Evolutionary conservation across 2,797 vertebrate species (phyloP).

Genomic region (Vultur gryphus): DNA sequence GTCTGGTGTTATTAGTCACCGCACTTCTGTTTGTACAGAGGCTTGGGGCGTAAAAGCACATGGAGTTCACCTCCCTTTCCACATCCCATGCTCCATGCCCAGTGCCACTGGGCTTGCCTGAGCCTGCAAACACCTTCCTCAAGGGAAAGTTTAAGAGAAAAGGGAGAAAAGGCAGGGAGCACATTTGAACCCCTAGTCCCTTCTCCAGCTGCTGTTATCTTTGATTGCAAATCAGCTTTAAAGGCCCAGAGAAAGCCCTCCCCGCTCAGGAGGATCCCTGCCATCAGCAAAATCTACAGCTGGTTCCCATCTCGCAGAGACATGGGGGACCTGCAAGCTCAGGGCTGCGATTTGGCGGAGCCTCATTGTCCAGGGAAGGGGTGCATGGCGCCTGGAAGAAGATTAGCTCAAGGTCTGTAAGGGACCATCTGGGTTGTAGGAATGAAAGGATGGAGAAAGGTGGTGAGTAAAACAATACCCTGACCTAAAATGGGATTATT

Average conservation of each 20-base stretch:
- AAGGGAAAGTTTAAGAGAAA: not conserved
- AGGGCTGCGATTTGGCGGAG: not conserved
- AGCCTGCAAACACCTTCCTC: not conserved
- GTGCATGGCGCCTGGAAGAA: not conserved
- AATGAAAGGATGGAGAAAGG: not conserved
- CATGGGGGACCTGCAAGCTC: not conserved
- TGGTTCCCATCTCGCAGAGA: not conserved
- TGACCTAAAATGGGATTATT: not conserved
- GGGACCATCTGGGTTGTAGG: not conserved
- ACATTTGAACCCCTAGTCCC: not conserved
- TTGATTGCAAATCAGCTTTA: not conserved
- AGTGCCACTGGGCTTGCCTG: not conserved
- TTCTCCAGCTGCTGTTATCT: not conserved
- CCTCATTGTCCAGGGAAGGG: not conserved
- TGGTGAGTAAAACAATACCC: not conserved
- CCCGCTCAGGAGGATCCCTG: not conserved
- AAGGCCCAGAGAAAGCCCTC: not conserved
- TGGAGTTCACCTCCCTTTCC: not conserved
- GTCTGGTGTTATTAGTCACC: constrained; percentile 1
- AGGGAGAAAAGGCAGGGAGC: not conserved
- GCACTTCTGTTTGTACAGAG: not conserved
- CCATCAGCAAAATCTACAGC: not conserved
- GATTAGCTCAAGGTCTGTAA: not conserved
- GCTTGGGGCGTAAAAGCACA: not conserved
- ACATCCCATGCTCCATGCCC: not conserved